Base-by-base conservation (phyloP, 2,888 invertebrate species). In the Cephus rjabovi region DNA sequence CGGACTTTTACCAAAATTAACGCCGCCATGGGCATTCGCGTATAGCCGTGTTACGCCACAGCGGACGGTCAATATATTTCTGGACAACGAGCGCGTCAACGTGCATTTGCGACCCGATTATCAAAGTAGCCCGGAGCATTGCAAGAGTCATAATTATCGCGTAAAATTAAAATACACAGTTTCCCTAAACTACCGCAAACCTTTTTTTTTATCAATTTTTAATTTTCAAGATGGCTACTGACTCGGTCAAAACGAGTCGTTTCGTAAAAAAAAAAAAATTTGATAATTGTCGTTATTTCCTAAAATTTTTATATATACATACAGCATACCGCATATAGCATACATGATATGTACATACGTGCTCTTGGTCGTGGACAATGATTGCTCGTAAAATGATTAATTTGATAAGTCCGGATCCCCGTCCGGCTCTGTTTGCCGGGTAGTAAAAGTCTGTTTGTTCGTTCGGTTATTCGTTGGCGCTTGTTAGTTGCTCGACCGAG, bases 321-420 rank as follows among this genome's bases (percentile, higher is more conserved):
- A 40, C 4, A 35, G 4, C 35, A 35, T 12, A 35, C 35, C 35
- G 35, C 11, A 35, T 12, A 37, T 12, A 12, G 37, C 4, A 37
- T 37, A 37, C 37, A 23, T 23, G 23, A 23, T 56, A 23, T 40
- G 23, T 23, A 56, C 23, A 56, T 2, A 40, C 23, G 23, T 40
- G 56, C 56, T 23, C 56, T 56, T 56, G 23, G 23, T 9, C 56
- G 56, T 23, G 9, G 23, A 23, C 56, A 23, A 56, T 56, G 56
- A 74, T 74, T 34, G 82, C 85, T 87, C 87, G 84, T 87, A 86
- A 87, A 86, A 85, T 86, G 84, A 87, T 87, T 87, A 87, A 87
- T 87, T 85, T 85, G 82, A 84, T 82, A 82, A 84, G 82, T 84
- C 79, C 80, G 76, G 75, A 81, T 81, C 83, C 70, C 31, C 4